Percentiles rank a stretch among this genome's conserved stretches.
Conservation (phyloP, 2,888 invertebrate genomes). For the Meiosimyza platycephala region DNA sequence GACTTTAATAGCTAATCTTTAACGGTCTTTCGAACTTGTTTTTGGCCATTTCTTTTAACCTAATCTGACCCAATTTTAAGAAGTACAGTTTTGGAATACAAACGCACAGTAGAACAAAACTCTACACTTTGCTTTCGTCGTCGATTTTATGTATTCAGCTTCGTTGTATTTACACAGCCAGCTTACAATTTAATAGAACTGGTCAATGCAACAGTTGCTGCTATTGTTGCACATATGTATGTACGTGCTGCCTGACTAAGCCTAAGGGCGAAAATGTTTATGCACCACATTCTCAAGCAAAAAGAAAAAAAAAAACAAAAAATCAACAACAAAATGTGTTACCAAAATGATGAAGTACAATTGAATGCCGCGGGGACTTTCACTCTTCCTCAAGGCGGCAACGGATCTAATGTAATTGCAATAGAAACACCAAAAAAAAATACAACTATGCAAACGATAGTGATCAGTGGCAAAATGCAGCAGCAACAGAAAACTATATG, state of each 20-base stretch:
- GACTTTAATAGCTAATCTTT: too few species aligned
- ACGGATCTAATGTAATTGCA: slow-evolving; percentile 6
- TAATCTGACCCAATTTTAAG: too few species aligned
- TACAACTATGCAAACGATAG: neutral
- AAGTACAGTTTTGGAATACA: too few species aligned
- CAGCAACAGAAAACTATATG: neutral
- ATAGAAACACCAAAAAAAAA: neutral
- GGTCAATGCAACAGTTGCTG: slow-evolving; percentile 8
- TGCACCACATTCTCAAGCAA: neutral
- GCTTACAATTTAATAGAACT: neutral
- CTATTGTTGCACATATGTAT: neutral
- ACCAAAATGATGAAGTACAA: slow-evolving; percentile 19
- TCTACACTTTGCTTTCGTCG: too few species aligned
- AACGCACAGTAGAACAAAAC: too few species aligned
- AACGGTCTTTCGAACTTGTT: too few species aligned
- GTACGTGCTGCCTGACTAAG: neutral
- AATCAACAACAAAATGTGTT: neutral
- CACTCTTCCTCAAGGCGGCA: slow-evolving; percentile 6
- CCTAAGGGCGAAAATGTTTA: too few species aligned
- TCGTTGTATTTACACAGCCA: too few species aligned
- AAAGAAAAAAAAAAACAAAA: neutral
- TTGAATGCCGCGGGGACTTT: slow-evolving; percentile 18
- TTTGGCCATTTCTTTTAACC: too few species aligned
- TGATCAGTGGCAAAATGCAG: slow-evolving; percentile 3
- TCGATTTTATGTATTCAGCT: too few species aligned